Base-by-base conservation (phyloP, 2,797 vertebrate species). In the Odontamblyopus rebecca region DNA sequence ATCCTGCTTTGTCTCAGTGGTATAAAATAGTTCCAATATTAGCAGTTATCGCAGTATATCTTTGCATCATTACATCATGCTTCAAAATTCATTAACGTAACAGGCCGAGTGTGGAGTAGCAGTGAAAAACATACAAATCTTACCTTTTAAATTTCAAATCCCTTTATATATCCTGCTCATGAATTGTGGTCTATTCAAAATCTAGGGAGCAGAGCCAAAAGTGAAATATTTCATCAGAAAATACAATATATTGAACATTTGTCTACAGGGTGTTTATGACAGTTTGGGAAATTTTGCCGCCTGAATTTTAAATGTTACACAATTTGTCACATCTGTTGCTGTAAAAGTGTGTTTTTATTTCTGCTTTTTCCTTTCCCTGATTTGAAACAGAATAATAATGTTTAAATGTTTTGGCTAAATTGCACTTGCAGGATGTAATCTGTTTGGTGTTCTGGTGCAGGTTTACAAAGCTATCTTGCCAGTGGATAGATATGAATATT, bases 211-310 rank as follows among this genome's bases (percentile, higher is more conserved):
- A 16, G 29, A 32, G 61, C n/a, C 38, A 63, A 27, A 27, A 65
- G 15, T 18, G 6, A 16, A 48, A 65, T 50, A 65, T 65, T 65
- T 65, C 63, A 65, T 65, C 41, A 50, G 41, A 16, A 65, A 65
- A 65, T 48, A 50, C 38, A 64, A 64, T 64, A 62, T 62, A 32
- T 38, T 16, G 41, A 18, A 48, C 63, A 29, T 65, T 54, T 67
- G 23, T 54, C 48, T 53, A 16, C 48, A 30, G 27, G 44, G 16
- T 32, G 27, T 65, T 65, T 65, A 2, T 16, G 41, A 65, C 63
- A 50, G 63, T 27, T 65, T 65, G 5, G 35, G 13, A 65, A 65
- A 27, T 48, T 27, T 23, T 50, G 23, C 13, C 12, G 6, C 2
- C 13, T 65, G 44, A 65, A 48, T 41, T n/a, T 5, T 12, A 64